phyloP scores from a whole-genome alignment of 2,113 vertebrate species.

The Poeciliopsis turrubarensis region DNA sequence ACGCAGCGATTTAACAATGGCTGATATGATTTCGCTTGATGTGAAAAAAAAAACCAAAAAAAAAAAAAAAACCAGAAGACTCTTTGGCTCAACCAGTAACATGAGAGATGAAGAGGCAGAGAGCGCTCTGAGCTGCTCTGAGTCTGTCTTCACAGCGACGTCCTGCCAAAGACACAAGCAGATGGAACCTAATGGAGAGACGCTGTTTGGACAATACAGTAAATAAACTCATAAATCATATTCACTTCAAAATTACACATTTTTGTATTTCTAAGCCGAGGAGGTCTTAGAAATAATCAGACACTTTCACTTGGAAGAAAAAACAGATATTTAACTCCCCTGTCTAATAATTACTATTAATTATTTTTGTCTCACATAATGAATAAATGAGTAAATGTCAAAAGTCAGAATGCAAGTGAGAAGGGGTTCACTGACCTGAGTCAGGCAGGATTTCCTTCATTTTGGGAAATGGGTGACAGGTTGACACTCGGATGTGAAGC shows the following conservation, averaged over 20 bases:
- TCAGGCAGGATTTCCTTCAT: no score
- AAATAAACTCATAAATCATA: no score
- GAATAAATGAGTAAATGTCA: background rate
- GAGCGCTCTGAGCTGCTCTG: background rate
- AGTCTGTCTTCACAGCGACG: background rate
- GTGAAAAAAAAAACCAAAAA: background rate
- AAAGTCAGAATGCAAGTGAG: no score
- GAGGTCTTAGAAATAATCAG: background rate
- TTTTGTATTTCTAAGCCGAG: no score
- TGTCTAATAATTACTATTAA: background rate
- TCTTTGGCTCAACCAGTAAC: background rate
- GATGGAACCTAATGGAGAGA: background rate
- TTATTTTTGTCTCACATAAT: background rate
- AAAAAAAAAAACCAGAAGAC: background rate
- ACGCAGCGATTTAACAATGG: slow-evolving; percentile 2
- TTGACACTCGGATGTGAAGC: no score
- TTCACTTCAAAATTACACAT: no score
- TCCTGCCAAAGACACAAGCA: background rate
- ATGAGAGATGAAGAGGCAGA: background rate
- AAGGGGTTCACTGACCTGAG: no score
- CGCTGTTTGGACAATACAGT: background rate
- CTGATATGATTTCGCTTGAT: background rate
- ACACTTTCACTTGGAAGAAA: background rate
- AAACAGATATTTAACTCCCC: background rate
- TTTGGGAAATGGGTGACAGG: no score